Conservation (phyloP, 2,888 invertebrate genomes). For the Idaea biselata region DNA sequence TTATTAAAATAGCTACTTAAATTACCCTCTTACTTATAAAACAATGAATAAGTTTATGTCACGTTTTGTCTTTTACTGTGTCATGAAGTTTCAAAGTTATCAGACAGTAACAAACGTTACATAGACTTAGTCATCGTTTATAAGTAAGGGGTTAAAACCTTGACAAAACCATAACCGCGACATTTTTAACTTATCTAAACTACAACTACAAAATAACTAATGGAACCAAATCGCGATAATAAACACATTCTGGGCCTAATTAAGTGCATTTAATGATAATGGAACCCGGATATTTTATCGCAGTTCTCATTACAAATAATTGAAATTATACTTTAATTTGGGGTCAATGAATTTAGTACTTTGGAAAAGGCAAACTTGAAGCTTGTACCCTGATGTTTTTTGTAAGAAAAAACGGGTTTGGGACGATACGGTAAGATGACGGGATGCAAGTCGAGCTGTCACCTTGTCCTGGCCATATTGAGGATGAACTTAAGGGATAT, state of each 20-base stretch:
- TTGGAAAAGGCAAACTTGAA: slow-evolving; percentile 5
- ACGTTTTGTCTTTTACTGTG: no score
- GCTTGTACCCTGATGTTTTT: background rate
- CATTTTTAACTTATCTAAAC: background rate
- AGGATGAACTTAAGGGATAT: background rate
- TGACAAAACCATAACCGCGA: background rate
- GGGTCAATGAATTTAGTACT: slow-evolving; percentile 28
- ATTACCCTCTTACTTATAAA: no score
- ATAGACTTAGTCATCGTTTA: no score
- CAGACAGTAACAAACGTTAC: no score
- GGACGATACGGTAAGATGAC: background rate
- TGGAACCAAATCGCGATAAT: background rate
- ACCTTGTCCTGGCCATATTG: background rate
- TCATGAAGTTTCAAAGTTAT: no score
- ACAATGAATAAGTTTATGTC: no score
- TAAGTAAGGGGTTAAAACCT: background rate
- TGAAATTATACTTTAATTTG: slow-evolving; percentile 6
- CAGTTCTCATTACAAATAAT: slow-evolving; percentile 4
- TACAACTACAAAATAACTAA: slow-evolving; percentile 2
- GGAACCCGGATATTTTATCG: slow-evolving; percentile 15
- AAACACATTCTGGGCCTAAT: background rate
- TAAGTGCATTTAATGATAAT: background rate
- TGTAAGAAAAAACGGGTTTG: slow-evolving; percentile 21
- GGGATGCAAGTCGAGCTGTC: background rate
- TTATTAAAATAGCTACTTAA: no score